A percentile compares a stretch with the other conserved stretches of the same genome.
Conservation (phyloP, 2,797 vertebrate species). For the Helostoma temminkii region DNA sequence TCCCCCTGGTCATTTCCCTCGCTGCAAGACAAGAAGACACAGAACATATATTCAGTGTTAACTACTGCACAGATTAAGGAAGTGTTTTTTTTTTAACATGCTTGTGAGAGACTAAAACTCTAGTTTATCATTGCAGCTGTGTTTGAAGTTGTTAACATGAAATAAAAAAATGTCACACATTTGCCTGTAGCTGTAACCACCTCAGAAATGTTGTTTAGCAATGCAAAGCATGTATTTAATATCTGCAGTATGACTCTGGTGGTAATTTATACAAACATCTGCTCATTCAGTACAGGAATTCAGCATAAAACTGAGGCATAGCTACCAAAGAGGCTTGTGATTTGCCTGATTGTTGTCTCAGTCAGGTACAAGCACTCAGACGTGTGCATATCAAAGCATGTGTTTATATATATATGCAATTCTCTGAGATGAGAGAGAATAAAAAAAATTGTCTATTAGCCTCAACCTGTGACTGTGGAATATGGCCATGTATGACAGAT, state of each 20-base stretch:
- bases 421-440: slow-evolving; percentile 22
- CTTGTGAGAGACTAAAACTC: background rate
- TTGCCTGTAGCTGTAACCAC: slow-evolving; percentile 35
- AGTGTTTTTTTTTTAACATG: background rate
- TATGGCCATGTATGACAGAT: background rate
- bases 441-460: slow-evolving; percentile 35
- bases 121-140: background rate
- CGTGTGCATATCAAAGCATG: slow-evolving; percentile 17
- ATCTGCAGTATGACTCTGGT: slow-evolving; percentile 91
- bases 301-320: slow-evolving; percentile 85
- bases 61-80: background rate
- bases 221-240: slow-evolving; percentile 95
- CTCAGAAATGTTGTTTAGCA: slow-evolving; percentile 84
- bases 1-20: slow-evolving; percentile 97
- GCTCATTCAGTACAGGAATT: slow-evolving; percentile 93
- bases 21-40: slow-evolving; percentile 84
- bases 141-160: slow-evolving; percentile 5
- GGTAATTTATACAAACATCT: slow-evolving; percentile 97
- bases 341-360: slow-evolving; percentile 47
- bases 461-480: slow-evolving; percentile 3
- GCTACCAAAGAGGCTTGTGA: slow-evolving; percentile 79
- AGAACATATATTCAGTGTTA: slow-evolving; percentile 22
- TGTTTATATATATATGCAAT: slow-evolving; percentile 26
- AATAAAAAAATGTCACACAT: slow-evolving; percentile 19
- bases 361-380: slow-evolving; percentile 31